phyloP scores from a whole-genome alignment of 2,113 vertebrate species.

The Nycticorax nycticorax region DNA sequence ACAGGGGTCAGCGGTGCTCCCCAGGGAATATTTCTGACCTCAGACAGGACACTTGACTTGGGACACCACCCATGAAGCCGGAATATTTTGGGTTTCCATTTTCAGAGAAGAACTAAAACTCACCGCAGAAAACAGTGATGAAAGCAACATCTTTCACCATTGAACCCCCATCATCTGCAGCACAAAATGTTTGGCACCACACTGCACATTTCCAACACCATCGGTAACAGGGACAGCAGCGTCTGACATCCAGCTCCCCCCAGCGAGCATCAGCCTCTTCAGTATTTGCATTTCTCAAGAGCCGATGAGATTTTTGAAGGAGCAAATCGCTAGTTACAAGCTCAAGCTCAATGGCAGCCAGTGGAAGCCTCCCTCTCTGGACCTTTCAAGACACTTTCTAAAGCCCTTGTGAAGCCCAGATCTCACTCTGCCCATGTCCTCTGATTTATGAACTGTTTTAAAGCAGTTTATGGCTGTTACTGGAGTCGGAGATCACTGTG shows the following conservation, averaged over 20 bases:
- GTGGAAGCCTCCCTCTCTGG: not conserved
- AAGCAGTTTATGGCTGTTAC: not conserved
- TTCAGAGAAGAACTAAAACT: not conserved
- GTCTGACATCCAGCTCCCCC: not conserved
- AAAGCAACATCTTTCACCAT: not conserved
- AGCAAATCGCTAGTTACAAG: not conserved
- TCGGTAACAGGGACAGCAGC: not conserved
- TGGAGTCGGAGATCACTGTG: not conserved
- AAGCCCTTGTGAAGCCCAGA: not conserved
- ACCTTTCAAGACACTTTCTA: not conserved
- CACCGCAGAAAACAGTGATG: not conserved
- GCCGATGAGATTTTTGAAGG: not conserved
- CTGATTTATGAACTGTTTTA: constrained; percentile 48
- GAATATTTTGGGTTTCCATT: not conserved
- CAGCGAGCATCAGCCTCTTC: not conserved
- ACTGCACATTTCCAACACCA: accelerated
- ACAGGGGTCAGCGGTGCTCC: not conserved
- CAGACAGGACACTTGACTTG: not conserved
- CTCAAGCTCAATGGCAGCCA: not conserved
- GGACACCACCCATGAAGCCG: not conserved
- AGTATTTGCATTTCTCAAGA: not conserved
- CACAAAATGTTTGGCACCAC: accelerated
- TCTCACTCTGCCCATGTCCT: not conserved
- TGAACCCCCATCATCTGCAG: not conserved
- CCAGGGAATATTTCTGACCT: not conserved